These are phyloP conservation scores for Microplitis mediator DNA, from an alignment of 1,140 invertebrate genomes.

Conservation along the genomic window DNA sequence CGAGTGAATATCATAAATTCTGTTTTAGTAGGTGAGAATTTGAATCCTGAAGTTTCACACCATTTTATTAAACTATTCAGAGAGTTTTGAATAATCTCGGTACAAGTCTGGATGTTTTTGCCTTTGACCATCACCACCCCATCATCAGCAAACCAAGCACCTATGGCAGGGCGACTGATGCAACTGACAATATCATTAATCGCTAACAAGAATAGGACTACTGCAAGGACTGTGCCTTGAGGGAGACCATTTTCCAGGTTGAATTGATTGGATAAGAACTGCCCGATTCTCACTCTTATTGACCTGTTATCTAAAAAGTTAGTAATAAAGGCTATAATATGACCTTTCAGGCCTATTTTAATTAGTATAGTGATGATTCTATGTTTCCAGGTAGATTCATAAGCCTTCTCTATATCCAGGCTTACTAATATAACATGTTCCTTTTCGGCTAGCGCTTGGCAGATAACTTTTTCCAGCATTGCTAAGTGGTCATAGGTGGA, in stretches of 20 bases:
- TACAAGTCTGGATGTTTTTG: neutral
- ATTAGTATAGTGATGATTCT: neutral
- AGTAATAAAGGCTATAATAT: no score
- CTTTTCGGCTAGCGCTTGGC: slow-evolving; percentile 32
- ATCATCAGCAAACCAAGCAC: slow-evolving; percentile 2
- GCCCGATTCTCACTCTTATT: no score
- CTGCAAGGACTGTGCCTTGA: no score
- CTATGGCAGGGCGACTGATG: neutral
- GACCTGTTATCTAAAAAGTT: no score
- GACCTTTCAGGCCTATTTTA: no score
- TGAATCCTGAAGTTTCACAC: neutral
- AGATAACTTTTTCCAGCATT: slow-evolving; percentile 28
- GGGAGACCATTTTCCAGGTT: no score
- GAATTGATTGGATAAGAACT: no score
- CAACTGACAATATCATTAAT: neutral
- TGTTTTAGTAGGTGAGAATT: slow-evolving; percentile 8
- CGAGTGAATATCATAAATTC: neutral
- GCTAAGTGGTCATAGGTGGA: slow-evolving; percentile 35
- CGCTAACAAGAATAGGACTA: neutral
- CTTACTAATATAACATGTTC: slow-evolving; percentile 30
- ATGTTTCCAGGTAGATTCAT: slow-evolving; percentile 36
- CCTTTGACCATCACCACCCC: neutral
- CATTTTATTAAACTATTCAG: neutral
- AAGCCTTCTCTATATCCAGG: slow-evolving; percentile 42
- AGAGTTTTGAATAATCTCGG: neutral